Evolutionary conservation across 2,113 vertebrate genomes (phyloP).

Genomic region (Ctenodactylus gundi): DNA sequence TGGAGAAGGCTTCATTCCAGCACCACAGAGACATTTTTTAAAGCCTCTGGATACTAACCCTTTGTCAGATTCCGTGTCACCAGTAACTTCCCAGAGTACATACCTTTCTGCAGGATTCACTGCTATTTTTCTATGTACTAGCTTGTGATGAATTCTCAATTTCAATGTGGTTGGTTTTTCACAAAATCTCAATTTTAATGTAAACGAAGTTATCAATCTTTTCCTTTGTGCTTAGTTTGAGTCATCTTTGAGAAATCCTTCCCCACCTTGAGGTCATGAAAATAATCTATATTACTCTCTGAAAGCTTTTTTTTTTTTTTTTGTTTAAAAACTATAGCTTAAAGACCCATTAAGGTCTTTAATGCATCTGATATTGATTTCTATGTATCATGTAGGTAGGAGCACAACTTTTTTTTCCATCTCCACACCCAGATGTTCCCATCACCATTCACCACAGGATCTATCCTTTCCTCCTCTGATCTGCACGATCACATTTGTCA

Average conservation of each 20-base stretch:
- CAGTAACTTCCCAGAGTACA: neutral
- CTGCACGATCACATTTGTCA: neutral
- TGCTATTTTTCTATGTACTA: neutral
- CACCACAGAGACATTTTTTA: neutral
- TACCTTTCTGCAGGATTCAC: neutral
- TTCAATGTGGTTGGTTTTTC: neutral
- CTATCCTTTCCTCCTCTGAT: neutral
- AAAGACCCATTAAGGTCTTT: neutral
- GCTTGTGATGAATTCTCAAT: neutral
- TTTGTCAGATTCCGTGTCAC: neutral
- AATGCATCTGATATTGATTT: neutral
- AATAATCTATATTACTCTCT: constrained; percentile 31
- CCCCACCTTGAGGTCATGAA: neutral
- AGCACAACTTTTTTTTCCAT: neutral
- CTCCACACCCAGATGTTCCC: neutral
- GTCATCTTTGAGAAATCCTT: neutral
- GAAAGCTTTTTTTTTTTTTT: constrained; percentile 1
- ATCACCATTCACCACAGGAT: neutral
- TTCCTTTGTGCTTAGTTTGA: neutral
- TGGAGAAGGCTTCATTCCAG: neutral
- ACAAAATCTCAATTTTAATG: neutral
- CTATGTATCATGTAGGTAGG: neutral
- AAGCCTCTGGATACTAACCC: neutral
- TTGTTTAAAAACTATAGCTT: constrained; percentile 1
- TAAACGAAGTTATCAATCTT: neutral